Base-by-base conservation (phyloP, 2,113 vertebrate species). In the Bos taurus region DNA sequence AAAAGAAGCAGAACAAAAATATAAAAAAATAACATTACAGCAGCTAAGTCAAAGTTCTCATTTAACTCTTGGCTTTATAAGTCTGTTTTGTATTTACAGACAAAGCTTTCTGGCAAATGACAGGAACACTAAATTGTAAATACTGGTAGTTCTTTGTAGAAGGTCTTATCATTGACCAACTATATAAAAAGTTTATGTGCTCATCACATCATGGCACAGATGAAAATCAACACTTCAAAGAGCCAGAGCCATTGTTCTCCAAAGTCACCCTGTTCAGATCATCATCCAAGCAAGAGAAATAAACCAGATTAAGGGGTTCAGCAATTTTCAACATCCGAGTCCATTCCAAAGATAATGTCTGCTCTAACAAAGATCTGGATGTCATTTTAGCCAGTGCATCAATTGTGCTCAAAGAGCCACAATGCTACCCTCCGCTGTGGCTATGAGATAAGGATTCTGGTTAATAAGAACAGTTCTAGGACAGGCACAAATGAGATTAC, bases 401-500 rank as follows among this genome's bases (percentile, higher is more conserved):
- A 90, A 91, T 93, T 1, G 0, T 84, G 97, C 78, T 97, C 94
- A 64, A 96, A 97, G 94, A 97, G 82, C 95, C 97, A 98, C 96
- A 98, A 97, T 98, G 94, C 94, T 82, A 95, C 97, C 95, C 95
- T 98, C 78, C 0, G 97, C 99, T 99, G 98, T 90, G 97, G 88
- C 95, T 97, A 48, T 1, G 97, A 98, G 98, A 99, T 99, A 99
- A 99, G 98, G 77, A 94, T 0, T 59, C 95, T 97, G 96, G 97
- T 97, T 98, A 98, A 98, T 97, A 96, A 95, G 97, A 98, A 87
- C 97, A 81, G 97, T 94, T 96, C 97, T 98, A 98, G 97, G 97
- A 98, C 96, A 97, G 98, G 36, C 97, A 98, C 96, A 98, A 99
- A 99, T 97, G 97, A 91, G 98, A 99, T 99, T 99, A 98, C 36